These are phyloP conservation scores for Drosophila nebulosa DNA, from an alignment of 1,140 invertebrate species.

Conservation along the genomic window DNA sequence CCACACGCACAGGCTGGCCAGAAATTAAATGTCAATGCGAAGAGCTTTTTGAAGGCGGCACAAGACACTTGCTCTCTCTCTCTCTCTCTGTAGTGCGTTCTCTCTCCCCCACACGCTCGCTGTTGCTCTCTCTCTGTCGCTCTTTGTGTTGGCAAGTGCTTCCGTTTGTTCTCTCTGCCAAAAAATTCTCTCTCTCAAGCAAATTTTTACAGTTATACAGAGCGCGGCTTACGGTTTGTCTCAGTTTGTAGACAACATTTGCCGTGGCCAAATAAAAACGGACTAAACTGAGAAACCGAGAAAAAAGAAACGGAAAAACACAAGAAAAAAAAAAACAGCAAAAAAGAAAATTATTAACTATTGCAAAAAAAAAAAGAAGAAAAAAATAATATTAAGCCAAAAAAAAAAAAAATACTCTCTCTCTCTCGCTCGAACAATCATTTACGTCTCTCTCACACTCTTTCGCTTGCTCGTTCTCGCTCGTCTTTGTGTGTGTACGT, in stretches of 20 bases:
- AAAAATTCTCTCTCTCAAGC: not conserved
- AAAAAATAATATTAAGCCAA: slow-evolving; percentile 18
- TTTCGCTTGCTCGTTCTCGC: not conserved
- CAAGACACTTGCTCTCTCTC: slow-evolving; percentile 1
- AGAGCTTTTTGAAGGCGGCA: slow-evolving; percentile 27
- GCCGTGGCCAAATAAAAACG: slow-evolving; percentile 41
- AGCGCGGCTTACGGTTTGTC: slow-evolving; percentile 34
- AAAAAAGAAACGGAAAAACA: slow-evolving; percentile 10
- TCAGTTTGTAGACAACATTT: slow-evolving; percentile 58
- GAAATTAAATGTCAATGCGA: slow-evolving; percentile 48
- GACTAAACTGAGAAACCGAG: slow-evolving; percentile 29
- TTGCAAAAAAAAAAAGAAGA: not conserved
- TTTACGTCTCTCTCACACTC: not conserved
- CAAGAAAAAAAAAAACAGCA: slow-evolving; percentile 1
- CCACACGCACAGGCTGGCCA: slow-evolving; percentile 4
- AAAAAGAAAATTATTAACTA: slow-evolving; percentile 11
- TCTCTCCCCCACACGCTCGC: not conserved
- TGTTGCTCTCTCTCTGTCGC: slow-evolving; percentile 5
- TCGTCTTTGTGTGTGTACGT: slow-evolving; percentile 14
- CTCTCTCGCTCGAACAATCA: not conserved
- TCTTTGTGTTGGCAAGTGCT: not conserved
- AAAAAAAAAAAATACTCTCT: not conserved
- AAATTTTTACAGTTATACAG: slow-evolving; percentile 20
- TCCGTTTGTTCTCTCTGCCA: not conserved
- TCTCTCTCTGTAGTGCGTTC: slow-evolving; percentile 4